A percentile compares a stretch with the other conserved stretches of the same genome.
Conservation (phyloP, 92 coral and sea anemone genomes). For the Blastomussa wellsi region DNA sequence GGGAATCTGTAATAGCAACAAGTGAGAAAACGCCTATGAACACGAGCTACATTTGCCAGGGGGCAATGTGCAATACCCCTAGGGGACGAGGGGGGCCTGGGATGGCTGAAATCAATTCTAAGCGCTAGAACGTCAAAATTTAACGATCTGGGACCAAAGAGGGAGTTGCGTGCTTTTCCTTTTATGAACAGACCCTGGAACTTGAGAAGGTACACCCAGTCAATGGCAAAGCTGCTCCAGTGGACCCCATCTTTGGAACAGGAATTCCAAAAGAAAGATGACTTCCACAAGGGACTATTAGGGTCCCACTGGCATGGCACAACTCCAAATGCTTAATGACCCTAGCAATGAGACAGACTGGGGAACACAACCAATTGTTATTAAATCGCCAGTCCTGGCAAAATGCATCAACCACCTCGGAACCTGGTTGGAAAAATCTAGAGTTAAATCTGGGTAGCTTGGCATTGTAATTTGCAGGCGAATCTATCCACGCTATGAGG, state of each 20-base stretch:
- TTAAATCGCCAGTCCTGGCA: constrained; percentile 9
- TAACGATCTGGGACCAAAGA: constrained; percentile 31
- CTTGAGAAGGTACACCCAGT: constrained; percentile 32
- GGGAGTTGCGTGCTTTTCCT: constrained; percentile 25
- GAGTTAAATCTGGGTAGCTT: no score
- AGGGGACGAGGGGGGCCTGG: not conserved
- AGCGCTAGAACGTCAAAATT: constrained; percentile 24
- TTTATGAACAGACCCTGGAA: not conserved
- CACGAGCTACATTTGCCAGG: constrained; percentile 18
- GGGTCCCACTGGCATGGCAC: no score
- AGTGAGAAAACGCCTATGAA: not conserved
- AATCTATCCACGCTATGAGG: no score
- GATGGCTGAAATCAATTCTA: not conserved
- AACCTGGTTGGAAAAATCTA: not conserved
- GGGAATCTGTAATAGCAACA: not conserved
- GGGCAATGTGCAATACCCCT: not conserved
- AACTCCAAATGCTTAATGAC: no score
- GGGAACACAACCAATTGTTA: constrained; percentile 24
- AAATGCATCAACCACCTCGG: constrained; percentile 4
- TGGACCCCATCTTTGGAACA: no score
- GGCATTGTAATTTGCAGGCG: no score
- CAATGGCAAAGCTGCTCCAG: constrained; percentile 2
- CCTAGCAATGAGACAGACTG: no score
- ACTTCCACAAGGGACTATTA: no score
- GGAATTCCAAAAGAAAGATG: no score